These are phyloP conservation scores for Basileuterus tristriatus DNA, from an alignment of 2,797 vertebrate genomes.

Conservation along the genomic window DNA sequence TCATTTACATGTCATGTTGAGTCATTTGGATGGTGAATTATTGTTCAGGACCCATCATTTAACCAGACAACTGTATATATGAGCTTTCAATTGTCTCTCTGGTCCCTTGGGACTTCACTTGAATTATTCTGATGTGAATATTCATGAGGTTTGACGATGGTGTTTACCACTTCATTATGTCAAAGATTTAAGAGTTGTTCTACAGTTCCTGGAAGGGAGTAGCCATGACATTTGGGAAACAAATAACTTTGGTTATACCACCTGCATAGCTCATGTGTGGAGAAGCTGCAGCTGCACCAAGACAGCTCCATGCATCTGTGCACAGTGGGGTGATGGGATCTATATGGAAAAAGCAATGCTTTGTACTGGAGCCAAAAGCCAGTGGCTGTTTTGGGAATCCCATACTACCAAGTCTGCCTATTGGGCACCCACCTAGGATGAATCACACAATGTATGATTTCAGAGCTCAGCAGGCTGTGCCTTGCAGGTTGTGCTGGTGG, in stretches of 20 bases:
- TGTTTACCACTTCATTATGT: slow-evolving; percentile 63
- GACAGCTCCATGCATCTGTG: not conserved
- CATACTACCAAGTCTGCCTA: not conserved
- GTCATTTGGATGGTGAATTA: slow-evolving; percentile 59
- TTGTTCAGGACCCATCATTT: slow-evolving; percentile 57
- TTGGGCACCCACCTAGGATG: not conserved
- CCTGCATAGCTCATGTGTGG: not conserved
- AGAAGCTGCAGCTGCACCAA: not conserved
- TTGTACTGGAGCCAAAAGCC: not conserved
- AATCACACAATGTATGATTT: not conserved
- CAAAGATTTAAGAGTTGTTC: slow-evolving; percentile 50
- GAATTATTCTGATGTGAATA: slow-evolving; percentile 69
- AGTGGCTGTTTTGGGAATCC: not conserved
- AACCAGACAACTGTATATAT: slow-evolving; percentile 38
- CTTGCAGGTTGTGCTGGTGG: fast-evolving
- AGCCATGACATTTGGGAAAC: slow-evolving; percentile 25
- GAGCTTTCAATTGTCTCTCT: slow-evolving; percentile 45
- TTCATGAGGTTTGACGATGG: slow-evolving; percentile 61
- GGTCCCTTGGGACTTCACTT: not conserved
- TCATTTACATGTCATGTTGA: slow-evolving; percentile 67
- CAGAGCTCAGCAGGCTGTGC: not conserved
- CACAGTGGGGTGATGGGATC: not conserved
- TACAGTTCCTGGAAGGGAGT: slow-evolving; percentile 31
- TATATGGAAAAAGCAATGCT: not conserved
- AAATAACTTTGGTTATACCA: not conserved